Conservation (phyloP, 2,797 vertebrate species). For the Muscicapa comitata region DNA sequence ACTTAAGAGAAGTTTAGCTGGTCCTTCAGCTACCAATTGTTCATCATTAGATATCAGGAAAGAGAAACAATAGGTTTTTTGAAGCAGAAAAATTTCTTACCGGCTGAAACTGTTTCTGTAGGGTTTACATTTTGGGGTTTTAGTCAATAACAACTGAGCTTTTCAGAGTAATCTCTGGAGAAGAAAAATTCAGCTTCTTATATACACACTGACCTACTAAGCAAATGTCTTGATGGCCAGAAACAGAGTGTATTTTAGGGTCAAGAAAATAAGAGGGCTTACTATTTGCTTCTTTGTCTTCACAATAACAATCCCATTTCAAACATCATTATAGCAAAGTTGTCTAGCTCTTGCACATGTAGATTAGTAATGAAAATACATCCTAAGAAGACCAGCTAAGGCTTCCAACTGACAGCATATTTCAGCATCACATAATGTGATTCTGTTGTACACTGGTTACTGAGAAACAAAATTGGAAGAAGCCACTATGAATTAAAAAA, state of each 20-base stretch:
- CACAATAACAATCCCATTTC: neutral
- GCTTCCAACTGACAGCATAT: constrained; percentile 16
- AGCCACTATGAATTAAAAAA: neutral
- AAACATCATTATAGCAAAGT: neutral
- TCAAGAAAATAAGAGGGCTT: neutral
- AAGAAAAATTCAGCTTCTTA: neutral
- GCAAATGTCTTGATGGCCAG: neutral
- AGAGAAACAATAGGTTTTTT: neutral
- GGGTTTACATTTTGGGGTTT: neutral
- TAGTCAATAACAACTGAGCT: neutral
- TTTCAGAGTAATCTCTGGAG: neutral
- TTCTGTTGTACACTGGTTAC: neutral
- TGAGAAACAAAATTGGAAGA: neutral
- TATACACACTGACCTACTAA: neutral
- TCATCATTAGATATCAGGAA: neutral
- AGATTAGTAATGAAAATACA: constrained; percentile 31
- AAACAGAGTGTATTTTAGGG: neutral
- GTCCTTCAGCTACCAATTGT: neutral
- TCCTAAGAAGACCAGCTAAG: neutral
- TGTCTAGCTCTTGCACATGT: constrained; percentile 11
- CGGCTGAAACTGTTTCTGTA: neutral
- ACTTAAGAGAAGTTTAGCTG: neutral
- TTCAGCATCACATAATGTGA: neutral
- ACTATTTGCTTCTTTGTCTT: neutral
- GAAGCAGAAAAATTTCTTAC: neutral